Base-by-base conservation (phyloP, 1,140 invertebrate genomes). In the Drosophila baimaii region DNA sequence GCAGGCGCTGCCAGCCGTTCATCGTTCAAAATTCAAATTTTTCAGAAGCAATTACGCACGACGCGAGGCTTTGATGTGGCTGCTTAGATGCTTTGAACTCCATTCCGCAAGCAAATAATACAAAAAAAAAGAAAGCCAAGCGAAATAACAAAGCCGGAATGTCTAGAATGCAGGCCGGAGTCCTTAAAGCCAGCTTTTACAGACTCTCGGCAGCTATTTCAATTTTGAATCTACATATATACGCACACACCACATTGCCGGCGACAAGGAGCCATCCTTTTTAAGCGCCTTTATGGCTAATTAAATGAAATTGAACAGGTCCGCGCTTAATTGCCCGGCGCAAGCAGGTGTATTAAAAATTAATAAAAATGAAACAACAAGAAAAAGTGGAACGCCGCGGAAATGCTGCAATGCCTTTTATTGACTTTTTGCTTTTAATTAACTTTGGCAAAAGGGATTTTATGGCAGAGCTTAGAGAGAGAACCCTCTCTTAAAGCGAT, bases 31-130 rank as follows among this genome's bases (percentile, higher is more conserved):
- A 77, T 81, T 79, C 49, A 66, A 81, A 81, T 70, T 74, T 85
- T 64, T 72, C 41, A 37, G 39, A 75, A 68, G 82, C 82, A 85
- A 85, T 86, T 86, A 86, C 56, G 55, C 41, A 23, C 31, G 41
- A 13, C 19, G 37, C 82, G 41, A 13, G 23, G 37, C 82, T 86
- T 86, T 86, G 82, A 86, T 86, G 82, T 86, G 82, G 82, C 75
- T 72, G 54, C 46, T 57, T 44, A 29, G 39, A 47, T 41, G 62
- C 79, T 86, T 82, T 82, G 82, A 85, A 81, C 69, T 86, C 62
- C 44, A 31, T 19, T n/a, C 58, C 31, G 27, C 46, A 23, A 39
- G 51, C 51, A 69, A 57, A 70, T 70, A 57, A 62, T 49, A 46
- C 33, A 10, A 21, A 10, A 55, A 41, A 44, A 27, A 35, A 46